A percentile compares a stretch with the other conserved stretches of the same genome.
phyloP scores from a whole-genome alignment of 2,113 vertebrate species.

The Eidolon helvum region DNA sequence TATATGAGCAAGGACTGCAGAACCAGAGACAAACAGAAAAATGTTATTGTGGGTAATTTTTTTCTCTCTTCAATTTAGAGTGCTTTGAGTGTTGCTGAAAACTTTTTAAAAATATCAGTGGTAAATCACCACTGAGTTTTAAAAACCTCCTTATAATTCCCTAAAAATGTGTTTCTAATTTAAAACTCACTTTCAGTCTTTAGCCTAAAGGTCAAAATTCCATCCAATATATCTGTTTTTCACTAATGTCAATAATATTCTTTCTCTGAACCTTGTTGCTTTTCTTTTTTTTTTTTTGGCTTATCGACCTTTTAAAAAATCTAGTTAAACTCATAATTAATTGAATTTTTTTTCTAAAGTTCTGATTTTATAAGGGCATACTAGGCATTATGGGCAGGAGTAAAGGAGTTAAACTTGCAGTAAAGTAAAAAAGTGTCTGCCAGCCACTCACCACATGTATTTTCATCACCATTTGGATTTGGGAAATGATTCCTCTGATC shows the following conservation, averaged over 20 bases:
- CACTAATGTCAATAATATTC: neutral
- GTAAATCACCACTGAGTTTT: neutral
- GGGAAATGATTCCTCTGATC: neutral
- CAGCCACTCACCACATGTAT: neutral
- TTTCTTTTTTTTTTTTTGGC: neutral
- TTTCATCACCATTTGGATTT: neutral
- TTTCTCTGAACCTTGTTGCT: neutral
- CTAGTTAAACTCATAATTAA: neutral
- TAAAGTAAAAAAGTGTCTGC: neutral
- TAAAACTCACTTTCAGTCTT: conserved; percentile 27
- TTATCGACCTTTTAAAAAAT: neutral
- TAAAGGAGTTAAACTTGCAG: neutral
- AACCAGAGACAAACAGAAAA: neutral
- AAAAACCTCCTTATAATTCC: neutral
- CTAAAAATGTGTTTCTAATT: conserved; percentile 38
- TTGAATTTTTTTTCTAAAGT: neutral
- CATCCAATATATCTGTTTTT: conserved; percentile 11
- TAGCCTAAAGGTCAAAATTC: conserved; percentile 45
- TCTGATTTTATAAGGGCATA: neutral
- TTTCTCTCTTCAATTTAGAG: neutral
- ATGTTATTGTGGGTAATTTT: neutral
- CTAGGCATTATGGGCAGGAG: neutral
- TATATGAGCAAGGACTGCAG: neutral
- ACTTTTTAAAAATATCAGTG: neutral
- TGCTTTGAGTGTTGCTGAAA: neutral